Conservation (phyloP, 2,888 invertebrate species). For the Lysandra bellargus region DNA sequence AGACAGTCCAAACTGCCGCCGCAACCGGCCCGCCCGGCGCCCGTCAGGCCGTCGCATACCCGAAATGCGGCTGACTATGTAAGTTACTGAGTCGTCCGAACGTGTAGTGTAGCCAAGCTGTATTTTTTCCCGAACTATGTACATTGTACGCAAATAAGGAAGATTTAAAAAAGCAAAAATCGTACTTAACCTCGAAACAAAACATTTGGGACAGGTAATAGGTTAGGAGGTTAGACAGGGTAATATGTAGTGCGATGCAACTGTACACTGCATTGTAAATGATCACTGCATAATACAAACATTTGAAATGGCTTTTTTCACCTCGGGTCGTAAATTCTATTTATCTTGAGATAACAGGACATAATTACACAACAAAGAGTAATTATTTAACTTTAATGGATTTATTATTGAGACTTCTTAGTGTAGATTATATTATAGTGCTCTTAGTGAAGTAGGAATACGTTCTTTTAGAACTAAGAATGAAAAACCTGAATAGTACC, state of each 20-base stretch:
- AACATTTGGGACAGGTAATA: too few species aligned
- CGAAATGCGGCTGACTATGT: conserved; percentile 66
- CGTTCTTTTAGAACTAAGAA: neutral
- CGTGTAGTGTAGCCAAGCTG: neutral
- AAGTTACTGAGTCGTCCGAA: conserved; percentile 47
- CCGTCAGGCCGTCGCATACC: conserved; percentile 61
- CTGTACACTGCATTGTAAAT: neutral
- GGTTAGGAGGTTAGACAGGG: too few species aligned
- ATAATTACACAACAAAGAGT: neutral
- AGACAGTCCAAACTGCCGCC: conserved; percentile 73
- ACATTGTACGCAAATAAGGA: too few species aligned
- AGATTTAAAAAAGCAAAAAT: too few species aligned
- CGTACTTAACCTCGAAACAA: too few species aligned
- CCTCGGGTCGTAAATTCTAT: neutral
- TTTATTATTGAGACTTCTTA: neutral
- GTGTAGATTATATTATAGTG: neutral
- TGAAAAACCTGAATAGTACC: too few species aligned
- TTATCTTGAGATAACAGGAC: neutral
- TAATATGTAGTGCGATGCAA: too few species aligned
- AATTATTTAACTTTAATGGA: neutral
- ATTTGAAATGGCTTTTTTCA: neutral
- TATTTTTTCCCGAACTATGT: too few species aligned
- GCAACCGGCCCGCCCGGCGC: conserved; percentile 69
- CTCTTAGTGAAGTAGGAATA: neutral
- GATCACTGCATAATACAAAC: neutral